Evolutionary conservation across 2,888 invertebrate genomes (phyloP), one percentile per base, ranked within the genome.

Genomic region (Colletes collaris): DNA sequence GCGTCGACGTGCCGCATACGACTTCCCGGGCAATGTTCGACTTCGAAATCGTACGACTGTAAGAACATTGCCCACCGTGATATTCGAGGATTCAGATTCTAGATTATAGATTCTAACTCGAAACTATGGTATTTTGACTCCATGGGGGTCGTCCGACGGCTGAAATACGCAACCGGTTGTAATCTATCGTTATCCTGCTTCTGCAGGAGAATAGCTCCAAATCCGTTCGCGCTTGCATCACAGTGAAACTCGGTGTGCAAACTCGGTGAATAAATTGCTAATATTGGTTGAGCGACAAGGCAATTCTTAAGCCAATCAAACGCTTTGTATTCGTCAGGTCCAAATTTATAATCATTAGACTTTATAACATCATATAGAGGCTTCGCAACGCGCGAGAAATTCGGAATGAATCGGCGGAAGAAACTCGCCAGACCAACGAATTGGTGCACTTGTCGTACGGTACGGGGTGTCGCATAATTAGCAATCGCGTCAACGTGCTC

Each of bases 381-480:
- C 3, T 27, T 76, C 0, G 53, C 75, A 0, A 79, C 63, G 6
- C 59, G n/a, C 5, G 82, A 78, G 67, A 83, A 85, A 56, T 69
- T 65, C 0, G 67, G 66, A n/a, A 86, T 78, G 27, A 83, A 84
- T 0, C 79, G 69, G 10, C 83, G 19, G 19, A 84, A 83, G 59
- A 85, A 86, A 13, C 81, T 82, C 3, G 82, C 81, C 3, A 86
- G 11, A 2, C 71, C 68, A 0, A 83, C 66, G 52, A 83, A 81
- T 55, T 76, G 74, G 50, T 75, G 82, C 40, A 82, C 58, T 49
- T 83, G 27, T 27, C 27, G 27, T 27, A 27, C 27, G 27, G 27
- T 27, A 27, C 78, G 80, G 19, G 87, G 82, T 37, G 74, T 60
- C 3, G 82, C 81, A 59, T 82, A 85, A 56, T 70, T 65, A 13